Conservation (phyloP, 2,113 vertebrate genomes). For the Nasalis larvatus region DNA sequence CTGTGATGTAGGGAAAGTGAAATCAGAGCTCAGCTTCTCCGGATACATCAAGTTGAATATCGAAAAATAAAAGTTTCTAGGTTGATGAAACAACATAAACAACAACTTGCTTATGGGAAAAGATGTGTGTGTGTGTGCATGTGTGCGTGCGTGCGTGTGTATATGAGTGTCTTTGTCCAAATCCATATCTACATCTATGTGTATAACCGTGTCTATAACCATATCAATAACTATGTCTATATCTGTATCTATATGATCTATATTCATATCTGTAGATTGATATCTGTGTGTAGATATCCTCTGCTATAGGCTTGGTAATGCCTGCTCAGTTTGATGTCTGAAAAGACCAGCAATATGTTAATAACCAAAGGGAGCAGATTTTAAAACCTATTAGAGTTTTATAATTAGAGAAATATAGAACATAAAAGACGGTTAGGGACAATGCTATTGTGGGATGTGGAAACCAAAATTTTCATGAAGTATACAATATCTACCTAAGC, state of each 20-base stretch:
- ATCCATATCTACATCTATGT: not conserved
- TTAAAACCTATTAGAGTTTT: not conserved
- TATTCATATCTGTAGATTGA: not conserved
- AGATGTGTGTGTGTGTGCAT: not conserved
- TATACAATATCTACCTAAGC: not conserved
- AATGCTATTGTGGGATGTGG: not conserved
- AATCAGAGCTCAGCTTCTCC: not conserved
- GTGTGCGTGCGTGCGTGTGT: not conserved
- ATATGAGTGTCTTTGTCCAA: not conserved
- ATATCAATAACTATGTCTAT: not conserved
- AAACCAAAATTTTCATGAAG: not conserved
- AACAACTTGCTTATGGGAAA: not conserved
- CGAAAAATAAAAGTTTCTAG: not conserved
- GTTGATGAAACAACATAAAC: not conserved
- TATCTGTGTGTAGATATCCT: not conserved
- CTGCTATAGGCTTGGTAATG: not conserved
- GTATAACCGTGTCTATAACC: not conserved
- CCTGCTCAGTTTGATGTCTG: not conserved
- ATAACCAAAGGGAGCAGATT: not conserved
- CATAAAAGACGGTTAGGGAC: not conserved
- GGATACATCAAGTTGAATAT: not conserved
- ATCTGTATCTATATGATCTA: not conserved
- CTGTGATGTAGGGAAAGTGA: not conserved
- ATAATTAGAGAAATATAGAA: not conserved
- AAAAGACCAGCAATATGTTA: not conserved